Conservation (phyloP, 1,140 invertebrate genomes). For the Armadillidium nasatum region DNA sequence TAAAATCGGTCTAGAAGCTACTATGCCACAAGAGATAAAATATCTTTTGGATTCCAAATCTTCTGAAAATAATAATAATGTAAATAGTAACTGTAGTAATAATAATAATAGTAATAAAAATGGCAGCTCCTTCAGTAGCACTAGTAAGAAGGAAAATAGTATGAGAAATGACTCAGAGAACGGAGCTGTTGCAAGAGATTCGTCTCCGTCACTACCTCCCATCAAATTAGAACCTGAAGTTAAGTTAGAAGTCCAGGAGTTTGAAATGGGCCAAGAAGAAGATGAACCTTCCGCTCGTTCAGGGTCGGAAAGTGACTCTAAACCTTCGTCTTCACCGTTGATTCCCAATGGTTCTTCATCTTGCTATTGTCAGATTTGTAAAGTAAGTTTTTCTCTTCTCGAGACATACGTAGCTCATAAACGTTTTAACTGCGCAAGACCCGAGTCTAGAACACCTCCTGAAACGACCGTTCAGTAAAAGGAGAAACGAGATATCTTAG, state of each 20-base stretch:
- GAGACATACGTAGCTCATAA: constrained; percentile 90
- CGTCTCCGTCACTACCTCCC: constrained; percentile 35
- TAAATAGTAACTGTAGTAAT: not conserved
- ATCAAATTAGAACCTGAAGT: constrained; percentile 43
- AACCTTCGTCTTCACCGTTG: constrained; percentile 22
- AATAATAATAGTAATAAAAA: too few species aligned
- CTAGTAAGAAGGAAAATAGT: constrained; percentile 15
- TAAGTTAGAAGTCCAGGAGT: constrained; percentile 42
- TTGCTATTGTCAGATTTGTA: constrained; percentile 89
- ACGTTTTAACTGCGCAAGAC: constrained; percentile 88
- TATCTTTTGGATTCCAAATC: constrained; percentile 30
- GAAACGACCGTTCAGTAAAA: constrained; percentile 53
- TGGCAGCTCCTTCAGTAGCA: constrained; percentile 3
- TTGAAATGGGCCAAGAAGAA: constrained; percentile 24
- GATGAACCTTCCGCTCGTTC: constrained; percentile 27
- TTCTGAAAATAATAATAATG: not conserved
- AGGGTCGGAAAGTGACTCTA: not conserved
- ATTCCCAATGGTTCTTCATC: constrained; percentile 43
- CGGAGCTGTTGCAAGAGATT: constrained; percentile 30
- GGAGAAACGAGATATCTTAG: not conserved
- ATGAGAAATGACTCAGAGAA: constrained; percentile 30
- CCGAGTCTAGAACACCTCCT: constrained; percentile 51
- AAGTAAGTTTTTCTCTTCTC: constrained; percentile 88
- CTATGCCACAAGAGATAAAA: constrained; percentile 33
- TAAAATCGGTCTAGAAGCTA: constrained; percentile 40